These are phyloP conservation scores for Silurus aristotelis DNA, from an alignment of 2,797 vertebrate genomes.

Conservation along the genomic window DNA sequence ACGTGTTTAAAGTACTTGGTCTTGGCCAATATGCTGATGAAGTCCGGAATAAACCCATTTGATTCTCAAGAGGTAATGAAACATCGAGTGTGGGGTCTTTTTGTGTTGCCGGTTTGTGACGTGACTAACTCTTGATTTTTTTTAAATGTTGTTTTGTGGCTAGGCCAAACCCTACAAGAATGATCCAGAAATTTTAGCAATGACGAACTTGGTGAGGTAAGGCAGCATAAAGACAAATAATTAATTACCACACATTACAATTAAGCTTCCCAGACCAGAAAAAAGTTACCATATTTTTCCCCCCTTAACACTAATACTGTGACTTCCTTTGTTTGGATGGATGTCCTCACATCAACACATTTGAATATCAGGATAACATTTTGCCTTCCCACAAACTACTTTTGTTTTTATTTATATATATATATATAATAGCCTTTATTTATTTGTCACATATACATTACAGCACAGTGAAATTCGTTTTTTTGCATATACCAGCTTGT, in stretches of 20 bases:
- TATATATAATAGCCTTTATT: too few species aligned
- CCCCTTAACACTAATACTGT: background rate
- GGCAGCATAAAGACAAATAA: constrained; percentile 46
- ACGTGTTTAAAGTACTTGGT: constrained; percentile 99
- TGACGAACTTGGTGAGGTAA: constrained; percentile 99
- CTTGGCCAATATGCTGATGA: constrained; percentile 99
- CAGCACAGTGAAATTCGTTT: too few species aligned
- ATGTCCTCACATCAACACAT: background rate
- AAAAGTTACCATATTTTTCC: background rate
- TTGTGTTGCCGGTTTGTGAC: constrained; percentile 12
- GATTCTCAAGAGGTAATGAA: constrained; percentile 94
- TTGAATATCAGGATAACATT: background rate
- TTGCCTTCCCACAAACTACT: background rate
- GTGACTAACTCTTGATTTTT: background rate
- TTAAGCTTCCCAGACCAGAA: background rate
- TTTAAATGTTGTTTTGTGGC: constrained; percentile 36
- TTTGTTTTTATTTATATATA: too few species aligned
- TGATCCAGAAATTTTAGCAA: constrained; percentile 98
- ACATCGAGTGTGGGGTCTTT: background rate
- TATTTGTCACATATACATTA: too few species aligned
- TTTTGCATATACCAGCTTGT: too few species aligned
- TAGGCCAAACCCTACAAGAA: constrained; percentile 99
- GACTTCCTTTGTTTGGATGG: background rate
- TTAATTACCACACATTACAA: background rate
- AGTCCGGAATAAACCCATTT: constrained; percentile 99